phyloP scores from a whole-genome alignment of 2,888 invertebrate species.

The Tanytarsus gracilentus region DNA sequence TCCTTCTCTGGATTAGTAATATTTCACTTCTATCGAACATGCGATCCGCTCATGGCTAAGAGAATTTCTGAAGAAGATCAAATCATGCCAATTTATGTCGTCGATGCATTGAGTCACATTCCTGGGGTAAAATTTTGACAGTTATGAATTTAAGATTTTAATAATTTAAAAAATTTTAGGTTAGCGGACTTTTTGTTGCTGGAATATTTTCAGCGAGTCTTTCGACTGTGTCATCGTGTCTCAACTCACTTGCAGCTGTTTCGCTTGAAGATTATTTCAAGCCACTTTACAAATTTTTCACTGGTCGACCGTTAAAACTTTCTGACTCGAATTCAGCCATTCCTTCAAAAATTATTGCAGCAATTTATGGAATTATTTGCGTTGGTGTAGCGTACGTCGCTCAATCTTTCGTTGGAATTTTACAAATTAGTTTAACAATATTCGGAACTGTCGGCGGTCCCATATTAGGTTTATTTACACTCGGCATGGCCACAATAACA shows the following conservation, averaged over 20 bases:
- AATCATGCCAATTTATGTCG: slow-evolving; percentile 69
- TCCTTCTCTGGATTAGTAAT: slow-evolving; percentile 73
- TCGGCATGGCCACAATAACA: slow-evolving; percentile 71
- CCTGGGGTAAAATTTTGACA: no score
- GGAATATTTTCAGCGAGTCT: slow-evolving; percentile 86
- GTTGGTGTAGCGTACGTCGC: slow-evolving; percentile 75
- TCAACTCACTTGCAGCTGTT: slow-evolving; percentile 85
- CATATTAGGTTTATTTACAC: slow-evolving; percentile 68
- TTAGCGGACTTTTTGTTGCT: slow-evolving; percentile 80
- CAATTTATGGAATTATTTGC: slow-evolving; percentile 64
- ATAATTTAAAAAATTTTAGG: no score
- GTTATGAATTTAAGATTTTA: no score
- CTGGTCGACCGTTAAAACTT: slow-evolving; percentile 40
- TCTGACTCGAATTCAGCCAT: slow-evolving; percentile 41
- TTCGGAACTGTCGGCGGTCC: slow-evolving; percentile 85
- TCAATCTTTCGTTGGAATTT: slow-evolving; percentile 68
- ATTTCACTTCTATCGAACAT: slow-evolving; percentile 70
- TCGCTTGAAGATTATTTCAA: slow-evolving; percentile 79
- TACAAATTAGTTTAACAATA: slow-evolving; percentile 76
- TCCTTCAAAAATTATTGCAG: slow-evolving; percentile 47
- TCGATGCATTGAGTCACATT: slow-evolving; percentile 52
- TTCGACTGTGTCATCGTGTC: slow-evolving; percentile 83
- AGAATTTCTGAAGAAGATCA: slow-evolving; percentile 63
- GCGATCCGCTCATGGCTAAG: slow-evolving; percentile 63
- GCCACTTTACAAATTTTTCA: slow-evolving; percentile 41